Evolutionary conservation across 2,888 invertebrate species (phyloP), one percentile per base, ranked within the genome.

Genomic region (Notodonta ziczac): DNA sequence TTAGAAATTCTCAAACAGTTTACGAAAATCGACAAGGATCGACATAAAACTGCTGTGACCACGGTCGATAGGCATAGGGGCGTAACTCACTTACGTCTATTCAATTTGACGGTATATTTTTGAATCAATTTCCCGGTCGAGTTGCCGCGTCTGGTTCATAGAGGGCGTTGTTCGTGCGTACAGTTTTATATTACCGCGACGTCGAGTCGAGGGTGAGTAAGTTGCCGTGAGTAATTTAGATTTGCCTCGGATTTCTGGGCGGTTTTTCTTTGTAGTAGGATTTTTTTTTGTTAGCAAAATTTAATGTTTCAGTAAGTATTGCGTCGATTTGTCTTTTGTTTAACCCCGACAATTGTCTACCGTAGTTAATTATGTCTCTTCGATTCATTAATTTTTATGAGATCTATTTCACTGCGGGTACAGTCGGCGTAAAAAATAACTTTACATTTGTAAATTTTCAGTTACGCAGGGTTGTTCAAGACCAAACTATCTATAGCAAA

Each of bases 21-120:
- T 42, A 42, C 12, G 10, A 42, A 42, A 40, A 40, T 9, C 40
- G 6, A 7, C 9, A 13, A 13, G 13, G n/a, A 46, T 7, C 46
- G 46, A 46, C 7, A 46, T 42, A 46, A 46, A 13, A 46, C 46
- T 46, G 12, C n/a, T n/a, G 10, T 4, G 42, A n/a, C 46, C 53
- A 65, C 61, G 65, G 50, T 63, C 57, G 60, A 62, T 67, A 56
- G 58, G 46, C 46, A 46, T n/a, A 46, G 46, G 12, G 46, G 46
- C 71, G 70, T 77, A 76, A 78, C 77, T 78, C 77, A 78, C 79
- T 78, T 75, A 74, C 66, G 67, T 74, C 76, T 74, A 79, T 85
- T 84, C 84, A 82, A 83, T 85, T 83, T 83, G 81, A 79, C 77
- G 78, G 83, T 78, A 81, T 83, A 85, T 85, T 85, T 86, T 85